Conservation (phyloP, 92 coral and sea anemone genomes). For the Plumapathes pennacea region DNA sequence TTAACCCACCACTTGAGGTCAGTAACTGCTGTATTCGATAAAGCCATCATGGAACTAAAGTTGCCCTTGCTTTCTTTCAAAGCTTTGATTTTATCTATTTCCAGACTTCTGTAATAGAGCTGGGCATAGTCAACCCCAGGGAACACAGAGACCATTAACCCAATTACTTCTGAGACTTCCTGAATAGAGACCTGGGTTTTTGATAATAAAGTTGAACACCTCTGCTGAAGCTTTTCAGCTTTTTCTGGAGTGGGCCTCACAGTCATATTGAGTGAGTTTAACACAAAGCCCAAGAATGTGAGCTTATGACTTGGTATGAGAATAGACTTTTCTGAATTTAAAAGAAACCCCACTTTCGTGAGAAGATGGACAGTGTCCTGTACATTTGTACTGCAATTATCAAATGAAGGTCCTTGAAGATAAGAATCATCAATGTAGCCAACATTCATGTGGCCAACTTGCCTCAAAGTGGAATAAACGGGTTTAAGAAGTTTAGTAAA, state of each 20-base stretch:
- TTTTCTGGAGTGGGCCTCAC: conserved; percentile 30
- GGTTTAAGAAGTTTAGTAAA: conserved; percentile 24
- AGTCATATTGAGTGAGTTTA: conserved; percentile 39
- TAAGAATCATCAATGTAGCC: conserved; percentile 27
- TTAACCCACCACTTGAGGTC: conserved; percentile 38
- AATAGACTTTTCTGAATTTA: conserved; percentile 16
- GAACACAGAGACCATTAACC: conserved; percentile 43
- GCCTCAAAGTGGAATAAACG: conserved; percentile 31
- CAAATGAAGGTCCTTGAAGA: conserved; percentile 11
- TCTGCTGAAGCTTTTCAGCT: conserved; percentile 16
- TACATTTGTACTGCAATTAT: conserved; percentile 11
- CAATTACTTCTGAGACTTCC: conserved; percentile 39
- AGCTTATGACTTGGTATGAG: conserved; percentile 28
- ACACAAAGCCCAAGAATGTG: conserved; percentile 31
- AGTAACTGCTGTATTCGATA: conserved; percentile 8
- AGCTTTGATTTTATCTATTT: conserved; percentile 48
- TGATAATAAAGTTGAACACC: conserved; percentile 13
- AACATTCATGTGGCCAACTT: conserved; percentile 24
- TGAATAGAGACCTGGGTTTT: conserved; percentile 7
- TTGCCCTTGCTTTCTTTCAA: conserved; percentile 21
- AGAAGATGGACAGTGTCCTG: conserved; percentile 6
- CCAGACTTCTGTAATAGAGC: conserved; percentile 26
- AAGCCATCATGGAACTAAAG: conserved; percentile 16
- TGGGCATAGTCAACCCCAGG: conserved; percentile 49
- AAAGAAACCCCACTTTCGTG: conserved; percentile 28